Evolutionary conservation across 2,888 invertebrate genomes (phyloP), one percentile per base, ranked within the genome.

Genomic region (Osmoderma eremita): DNA sequence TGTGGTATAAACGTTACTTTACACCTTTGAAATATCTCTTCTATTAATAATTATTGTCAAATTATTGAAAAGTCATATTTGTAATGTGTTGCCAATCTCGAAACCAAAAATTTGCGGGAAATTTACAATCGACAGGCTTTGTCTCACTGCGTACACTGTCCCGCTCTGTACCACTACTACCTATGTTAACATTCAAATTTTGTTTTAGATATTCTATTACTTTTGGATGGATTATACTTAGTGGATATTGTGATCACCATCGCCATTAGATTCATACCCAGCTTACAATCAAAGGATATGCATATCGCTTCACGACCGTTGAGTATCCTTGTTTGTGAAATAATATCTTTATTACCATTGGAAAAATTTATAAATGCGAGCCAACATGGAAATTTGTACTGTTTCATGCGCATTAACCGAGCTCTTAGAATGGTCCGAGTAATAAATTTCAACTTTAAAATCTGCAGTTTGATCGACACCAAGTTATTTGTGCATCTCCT

Each of bases 291-390:
- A 38, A 17, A 36, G 2, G 56, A 64, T 41, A 22, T 53, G 2
- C 18, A 42, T 18, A n/a, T 56, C 1, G 39, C 61, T 18, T 13
- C 13, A 30, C 38, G 65, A 15, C 67, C 67, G 12, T 13, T 49
- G 38, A 41, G 12, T 13, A 63, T 68, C 13, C n/a, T 68, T 17
- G 36, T 58, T 30, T 42, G 54, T 12, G 67, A 64, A 8, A 42
- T 68, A 42, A 24, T 58, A 2, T 68, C 67, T 18, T 13, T 68
- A 24, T n/a, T 68, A 15, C 68, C 68, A 20, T 20, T 61, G 36
- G 64, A 68, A 53, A 36, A 51, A 15, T 15, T 68, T 15, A 18
- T 67, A 4, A 15, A 58, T 39, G 1, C 24, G 8, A 51, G 41
- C 8, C 39, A 12, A 3, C 30, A 39, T 8, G 38, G 18, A 12